Percentiles rank a stretch among this genome's conserved stretches.
Evolutionary conservation across 2,113 vertebrate species (phyloP).

Genomic region (Peucedramus taeniatus): DNA sequence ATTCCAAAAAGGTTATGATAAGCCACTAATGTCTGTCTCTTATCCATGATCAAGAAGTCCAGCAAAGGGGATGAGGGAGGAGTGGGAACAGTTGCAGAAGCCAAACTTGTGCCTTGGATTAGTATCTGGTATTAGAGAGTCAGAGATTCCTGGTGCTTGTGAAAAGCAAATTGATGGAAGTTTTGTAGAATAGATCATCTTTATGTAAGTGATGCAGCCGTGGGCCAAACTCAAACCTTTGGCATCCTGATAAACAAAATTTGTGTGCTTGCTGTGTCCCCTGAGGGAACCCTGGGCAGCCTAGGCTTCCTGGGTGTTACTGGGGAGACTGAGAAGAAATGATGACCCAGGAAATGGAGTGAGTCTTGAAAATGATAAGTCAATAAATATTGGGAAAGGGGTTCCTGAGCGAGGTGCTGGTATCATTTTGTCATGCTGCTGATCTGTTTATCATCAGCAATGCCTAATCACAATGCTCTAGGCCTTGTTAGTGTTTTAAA

Average conservation of each 20-base stretch:
- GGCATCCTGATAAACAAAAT: not conserved
- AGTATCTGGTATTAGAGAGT: not conserved
- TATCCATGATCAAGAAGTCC: not conserved
- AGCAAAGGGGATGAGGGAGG: not conserved
- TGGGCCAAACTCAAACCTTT: not conserved
- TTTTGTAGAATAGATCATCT: not conserved
- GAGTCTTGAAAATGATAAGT: not conserved
- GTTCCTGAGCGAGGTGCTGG: not conserved
- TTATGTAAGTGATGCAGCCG: not conserved
- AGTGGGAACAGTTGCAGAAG: not conserved
- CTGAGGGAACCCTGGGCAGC: not conserved
- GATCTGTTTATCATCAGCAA: not conserved
- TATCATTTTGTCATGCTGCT: not conserved
- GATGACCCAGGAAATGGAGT: not conserved
- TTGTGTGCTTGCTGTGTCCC: not conserved
- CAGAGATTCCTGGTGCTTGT: not conserved
- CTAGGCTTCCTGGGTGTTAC: not conserved
- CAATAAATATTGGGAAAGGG: not conserved
- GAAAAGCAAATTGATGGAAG: not conserved
- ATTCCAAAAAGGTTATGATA: not conserved
- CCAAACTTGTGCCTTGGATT: not conserved
- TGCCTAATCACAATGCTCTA: not conserved
- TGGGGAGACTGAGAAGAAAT: not conserved
- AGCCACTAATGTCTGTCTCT: not conserved
- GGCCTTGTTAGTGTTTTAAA: not conserved